phyloP scores from a whole-genome alignment of 2,113 vertebrate species.

The Leucopsar rothschildi region DNA sequence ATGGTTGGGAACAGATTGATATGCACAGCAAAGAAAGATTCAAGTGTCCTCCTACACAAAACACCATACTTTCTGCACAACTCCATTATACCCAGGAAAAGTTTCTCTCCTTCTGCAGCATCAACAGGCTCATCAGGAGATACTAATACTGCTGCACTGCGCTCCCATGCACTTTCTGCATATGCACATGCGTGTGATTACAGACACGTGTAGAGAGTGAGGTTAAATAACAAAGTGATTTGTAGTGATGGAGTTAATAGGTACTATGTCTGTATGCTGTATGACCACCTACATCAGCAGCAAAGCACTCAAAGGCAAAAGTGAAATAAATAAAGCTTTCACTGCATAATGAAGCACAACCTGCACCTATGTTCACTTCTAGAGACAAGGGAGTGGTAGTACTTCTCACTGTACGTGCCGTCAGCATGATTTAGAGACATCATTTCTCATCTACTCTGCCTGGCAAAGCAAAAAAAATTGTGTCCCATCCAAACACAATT shows the following conservation, averaged over 20 bases:
- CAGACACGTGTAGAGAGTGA: not conserved
- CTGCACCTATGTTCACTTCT: not conserved
- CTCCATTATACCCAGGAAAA: not conserved
- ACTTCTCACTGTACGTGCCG: not conserved
- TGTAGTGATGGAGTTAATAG: not conserved
- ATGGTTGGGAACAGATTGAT: not conserved
- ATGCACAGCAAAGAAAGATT: not conserved
- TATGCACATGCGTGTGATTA: not conserved
- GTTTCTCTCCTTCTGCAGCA: not conserved
- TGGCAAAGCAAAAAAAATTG: not conserved
- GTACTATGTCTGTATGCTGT: not conserved
- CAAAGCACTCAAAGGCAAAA: not conserved
- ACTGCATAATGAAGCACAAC: not conserved
- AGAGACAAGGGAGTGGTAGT: not conserved
- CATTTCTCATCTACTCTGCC: not conserved
- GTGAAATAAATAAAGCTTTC: not conserved
- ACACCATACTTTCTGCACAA: not conserved
- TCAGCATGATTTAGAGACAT: not conserved
- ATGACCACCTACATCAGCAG: not conserved
- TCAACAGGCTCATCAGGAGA: not conserved
- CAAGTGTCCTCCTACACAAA: not conserved
- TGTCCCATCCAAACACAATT: not conserved
- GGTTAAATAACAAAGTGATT: not conserved
- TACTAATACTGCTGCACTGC: not conserved
- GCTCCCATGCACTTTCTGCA: not conserved